Conservation (phyloP, 2,888 invertebrate genomes). For the Lycophotia porphyrea region DNA sequence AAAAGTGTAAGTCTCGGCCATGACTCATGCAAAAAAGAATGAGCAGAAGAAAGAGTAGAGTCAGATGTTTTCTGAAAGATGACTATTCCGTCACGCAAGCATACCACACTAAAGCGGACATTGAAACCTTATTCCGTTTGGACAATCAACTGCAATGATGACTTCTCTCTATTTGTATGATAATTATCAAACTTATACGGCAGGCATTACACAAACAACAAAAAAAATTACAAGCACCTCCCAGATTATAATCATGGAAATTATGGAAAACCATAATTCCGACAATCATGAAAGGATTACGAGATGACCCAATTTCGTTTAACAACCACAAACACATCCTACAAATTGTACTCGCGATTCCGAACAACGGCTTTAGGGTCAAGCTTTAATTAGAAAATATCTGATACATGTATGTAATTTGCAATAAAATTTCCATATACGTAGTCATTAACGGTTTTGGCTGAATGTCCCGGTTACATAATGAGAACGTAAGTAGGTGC, state of each 20-base stretch:
- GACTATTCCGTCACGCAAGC: background rate
- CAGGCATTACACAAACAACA: background rate
- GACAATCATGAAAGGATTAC: slow-evolving; percentile 20
- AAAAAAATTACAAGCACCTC: background rate
- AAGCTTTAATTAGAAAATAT: slow-evolving; percentile 60
- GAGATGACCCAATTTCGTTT: slow-evolving; percentile 34
- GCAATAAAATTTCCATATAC: slow-evolving; percentile 49
- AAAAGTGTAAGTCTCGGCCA: background rate
- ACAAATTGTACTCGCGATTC: slow-evolving; percentile 40
- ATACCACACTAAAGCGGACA: background rate
- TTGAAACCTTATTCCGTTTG: background rate
- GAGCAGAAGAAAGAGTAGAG: background rate
- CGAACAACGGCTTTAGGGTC: slow-evolving; percentile 42
- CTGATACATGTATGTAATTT: slow-evolving; percentile 55
- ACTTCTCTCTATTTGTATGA: background rate
- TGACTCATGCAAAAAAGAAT: background rate
- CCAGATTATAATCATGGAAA: slow-evolving; percentile 20
- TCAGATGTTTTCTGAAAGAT: background rate
- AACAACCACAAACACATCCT: slow-evolving; percentile 37
- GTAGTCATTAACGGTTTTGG: slow-evolving; percentile 31
- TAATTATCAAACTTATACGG: background rate
- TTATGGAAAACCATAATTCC: slow-evolving; percentile 16
- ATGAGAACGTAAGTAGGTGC: slow-evolving; percentile 20
- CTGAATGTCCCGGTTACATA: slow-evolving; percentile 8
- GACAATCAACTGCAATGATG: background rate